phyloP scores from a whole-genome alignment of 2,797 vertebrate genomes.

The Labroides dimidiatus region DNA sequence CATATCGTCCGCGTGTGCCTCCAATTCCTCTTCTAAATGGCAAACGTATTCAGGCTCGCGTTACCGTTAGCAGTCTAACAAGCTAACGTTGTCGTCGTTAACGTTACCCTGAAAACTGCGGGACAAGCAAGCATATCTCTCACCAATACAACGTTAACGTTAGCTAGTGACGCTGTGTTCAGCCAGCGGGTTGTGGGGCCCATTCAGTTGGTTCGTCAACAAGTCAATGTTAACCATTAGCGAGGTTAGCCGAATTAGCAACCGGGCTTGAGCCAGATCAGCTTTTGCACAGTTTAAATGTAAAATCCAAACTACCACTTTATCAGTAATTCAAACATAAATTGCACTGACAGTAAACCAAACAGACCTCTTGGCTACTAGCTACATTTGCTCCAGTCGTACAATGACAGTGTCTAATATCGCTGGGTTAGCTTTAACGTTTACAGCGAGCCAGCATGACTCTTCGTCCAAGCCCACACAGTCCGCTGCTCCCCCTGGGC shows the following conservation, averaged over 20 bases:
- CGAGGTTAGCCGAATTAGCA: slow-evolving; percentile 71
- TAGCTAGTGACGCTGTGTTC: slow-evolving; percentile 80
- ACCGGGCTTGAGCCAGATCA: slow-evolving; percentile 58
- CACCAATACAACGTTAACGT: slow-evolving; percentile 73
- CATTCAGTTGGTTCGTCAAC: slow-evolving; percentile 81
- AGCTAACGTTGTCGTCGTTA: slow-evolving; percentile 73
- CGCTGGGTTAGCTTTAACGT: slow-evolving; percentile 68
- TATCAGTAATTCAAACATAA: neutral
- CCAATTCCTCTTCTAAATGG: slow-evolving; percentile 56
- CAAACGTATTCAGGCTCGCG: slow-evolving; percentile 56
- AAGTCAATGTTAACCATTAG: slow-evolving; percentile 80
- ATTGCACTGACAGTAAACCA: slow-evolving; percentile 7
- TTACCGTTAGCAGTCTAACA: slow-evolving; percentile 69
- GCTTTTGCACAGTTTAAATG: slow-evolving; percentile 15
- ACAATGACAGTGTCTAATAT: slow-evolving; percentile 74
- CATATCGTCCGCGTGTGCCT: slow-evolving; percentile 51
- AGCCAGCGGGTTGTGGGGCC: slow-evolving; percentile 81
- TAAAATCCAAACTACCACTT: slow-evolving; percentile 5
- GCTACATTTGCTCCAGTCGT: slow-evolving; percentile 40
- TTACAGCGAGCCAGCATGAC: slow-evolving; percentile 68
- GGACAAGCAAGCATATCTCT: slow-evolving; percentile 76
- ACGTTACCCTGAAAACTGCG: slow-evolving; percentile 75
- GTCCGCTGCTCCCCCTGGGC: slow-evolving; percentile 15
- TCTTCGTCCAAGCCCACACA: slow-evolving; percentile 53
- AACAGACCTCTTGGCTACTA: slow-evolving; percentile 30